phyloP scores from a whole-genome alignment of 2,797 vertebrate genomes.

The Argya squamiceps region DNA sequence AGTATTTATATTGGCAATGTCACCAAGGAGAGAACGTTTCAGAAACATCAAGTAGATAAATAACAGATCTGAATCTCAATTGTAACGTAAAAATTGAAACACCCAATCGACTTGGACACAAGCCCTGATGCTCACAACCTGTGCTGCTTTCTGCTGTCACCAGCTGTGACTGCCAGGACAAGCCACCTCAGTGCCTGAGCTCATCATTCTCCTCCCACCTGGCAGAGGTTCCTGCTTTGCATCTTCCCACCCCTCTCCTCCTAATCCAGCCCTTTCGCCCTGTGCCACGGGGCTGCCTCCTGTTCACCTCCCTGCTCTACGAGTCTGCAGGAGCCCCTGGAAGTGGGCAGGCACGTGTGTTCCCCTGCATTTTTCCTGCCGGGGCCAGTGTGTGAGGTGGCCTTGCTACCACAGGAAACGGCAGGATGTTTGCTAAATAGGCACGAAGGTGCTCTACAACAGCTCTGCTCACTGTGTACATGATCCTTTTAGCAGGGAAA shows the following conservation, averaged over 20 bases:
- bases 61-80: not conserved
- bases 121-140: not conserved
- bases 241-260: not conserved
- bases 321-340: not conserved
- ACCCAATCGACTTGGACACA: not conserved
- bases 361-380: not conserved
- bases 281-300: not conserved
- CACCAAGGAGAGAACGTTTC: not conserved
- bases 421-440: not conserved
- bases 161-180: not conserved
- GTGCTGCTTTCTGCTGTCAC: not conserved
- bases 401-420: not conserved
- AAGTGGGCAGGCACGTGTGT: not conserved
- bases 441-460: not conserved
- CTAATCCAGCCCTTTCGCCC: not conserved
- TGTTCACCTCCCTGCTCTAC: not conserved
- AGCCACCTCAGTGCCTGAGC: not conserved
- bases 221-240: not conserved
- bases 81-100: not conserved
- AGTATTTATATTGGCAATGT: not conserved
- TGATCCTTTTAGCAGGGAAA: not conserved
- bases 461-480: accelerated
- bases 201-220: not conserved
- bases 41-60: not conserved
- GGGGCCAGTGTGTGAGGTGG: not conserved